Percentiles rank a stretch among this genome's conserved stretches.
phyloP scores from a whole-genome alignment of 2,113 vertebrate species.

The Microtus ochrogaster region DNA sequence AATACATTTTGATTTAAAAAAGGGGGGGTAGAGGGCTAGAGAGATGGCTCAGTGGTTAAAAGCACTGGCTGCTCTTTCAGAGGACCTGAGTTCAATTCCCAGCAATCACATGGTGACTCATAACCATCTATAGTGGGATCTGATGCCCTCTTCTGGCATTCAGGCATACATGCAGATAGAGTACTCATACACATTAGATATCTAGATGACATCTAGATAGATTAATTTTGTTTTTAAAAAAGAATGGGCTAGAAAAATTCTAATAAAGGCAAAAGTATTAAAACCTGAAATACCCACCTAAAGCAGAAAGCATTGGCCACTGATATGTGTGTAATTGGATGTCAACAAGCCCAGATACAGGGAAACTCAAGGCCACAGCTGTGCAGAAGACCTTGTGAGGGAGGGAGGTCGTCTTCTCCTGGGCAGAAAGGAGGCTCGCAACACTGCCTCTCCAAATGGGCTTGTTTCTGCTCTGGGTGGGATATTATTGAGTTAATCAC shows the following conservation, averaged over 20 bases:
- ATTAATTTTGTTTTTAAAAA: not conserved
- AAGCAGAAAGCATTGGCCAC: slow-evolving; percentile 41
- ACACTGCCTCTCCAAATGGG: not conserved
- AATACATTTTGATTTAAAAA: slow-evolving; percentile 1
- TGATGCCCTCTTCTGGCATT: not conserved
- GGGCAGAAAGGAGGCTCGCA: not conserved
- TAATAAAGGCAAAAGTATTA: slow-evolving; percentile 1
- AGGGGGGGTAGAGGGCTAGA: not conserved
- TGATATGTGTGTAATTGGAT: slow-evolving; percentile 14
- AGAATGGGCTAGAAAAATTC: not conserved
- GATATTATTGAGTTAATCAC: slow-evolving; percentile 33
- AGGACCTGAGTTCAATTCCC: not conserved
- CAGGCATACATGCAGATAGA: not conserved
- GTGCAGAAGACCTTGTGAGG: slow-evolving; percentile 31
- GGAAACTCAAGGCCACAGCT: slow-evolving; percentile 27
- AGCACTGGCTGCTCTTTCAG: not conserved
- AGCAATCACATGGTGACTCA: not conserved
- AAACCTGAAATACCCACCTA: not conserved
- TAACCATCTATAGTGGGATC: too few relatives aligned
- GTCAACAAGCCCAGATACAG: not conserved
- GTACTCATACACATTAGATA: too few relatives aligned
- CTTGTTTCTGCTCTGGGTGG: not conserved
- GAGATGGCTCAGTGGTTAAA: not conserved
- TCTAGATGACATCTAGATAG: too few relatives aligned
- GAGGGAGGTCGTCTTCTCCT: not conserved